Evolutionary conservation across 2,797 vertebrate species (phyloP), one percentile per base, ranked within the genome.

Genomic region (Malurus leucopterus): DNA sequence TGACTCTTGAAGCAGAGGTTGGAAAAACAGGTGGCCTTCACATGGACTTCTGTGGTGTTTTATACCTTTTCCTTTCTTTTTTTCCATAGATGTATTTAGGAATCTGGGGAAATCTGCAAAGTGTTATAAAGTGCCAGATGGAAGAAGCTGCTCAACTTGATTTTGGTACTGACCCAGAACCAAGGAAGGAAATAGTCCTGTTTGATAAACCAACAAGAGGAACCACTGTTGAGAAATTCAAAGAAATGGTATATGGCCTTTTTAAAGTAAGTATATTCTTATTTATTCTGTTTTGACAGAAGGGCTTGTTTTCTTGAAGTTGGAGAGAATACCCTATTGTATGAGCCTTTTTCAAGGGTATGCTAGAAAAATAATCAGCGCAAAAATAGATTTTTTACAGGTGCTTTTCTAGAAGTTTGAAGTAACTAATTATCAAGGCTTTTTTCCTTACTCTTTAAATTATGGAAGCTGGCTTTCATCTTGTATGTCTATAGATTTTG

Each of bases 201-300:
- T 99, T 99, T 96, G 98, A 98, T 96, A 98, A 98, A 91, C 99
- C 99, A 83, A 98, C 98, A 44, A 98, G 98, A 97, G 99, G 99
- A 87, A 99, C 99, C 26, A 99, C 99, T 51, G 98, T 99, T 94
- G 98, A 99, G 86, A 99, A 98, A 97, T 99, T 99, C 96, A 99
- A 98, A 96, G 98, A 99, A 96, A 99, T 99, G 99, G 98, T 99
- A 61, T 96, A 98, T 74, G 96, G 97, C 88, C 98, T 99, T 90
- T 97, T 99, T 44, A 99, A 99, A 98, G 99, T 99, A 96, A 96
- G 96, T 91, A 30, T 49, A 26, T 77, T 46, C 30, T 55, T 51
- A 27, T 44, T 85, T 89, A 38, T 18, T 89, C 44, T 84, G 1
- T 69, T 69, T 64, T 70, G 40, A 65, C 49, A 69, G 51, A 69